Evolutionary conservation across 2,113 vertebrate species (phyloP).

Genomic region (Myrmecophaga tridactyla): DNA sequence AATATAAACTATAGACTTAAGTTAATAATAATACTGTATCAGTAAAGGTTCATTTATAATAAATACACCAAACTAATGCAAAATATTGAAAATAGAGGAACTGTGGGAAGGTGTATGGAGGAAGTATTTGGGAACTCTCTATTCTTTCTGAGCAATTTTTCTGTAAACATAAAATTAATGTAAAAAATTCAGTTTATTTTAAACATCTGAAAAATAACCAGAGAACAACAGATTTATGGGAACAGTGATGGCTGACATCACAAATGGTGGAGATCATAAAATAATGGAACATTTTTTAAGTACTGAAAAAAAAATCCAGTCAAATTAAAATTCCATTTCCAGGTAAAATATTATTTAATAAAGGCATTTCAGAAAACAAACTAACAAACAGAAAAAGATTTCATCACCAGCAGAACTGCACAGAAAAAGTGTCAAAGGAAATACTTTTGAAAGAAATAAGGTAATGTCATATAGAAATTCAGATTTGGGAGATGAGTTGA

Average conservation of each 20-base stretch:
- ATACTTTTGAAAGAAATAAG: background rate
- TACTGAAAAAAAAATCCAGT: background rate
- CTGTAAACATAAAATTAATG: too few relatives aligned
- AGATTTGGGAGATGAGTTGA: background rate
- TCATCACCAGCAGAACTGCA: background rate
- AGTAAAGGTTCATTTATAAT: too few relatives aligned
- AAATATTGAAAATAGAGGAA: too few relatives aligned
- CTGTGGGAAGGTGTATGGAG: too few relatives aligned
- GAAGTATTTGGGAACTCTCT: too few relatives aligned
- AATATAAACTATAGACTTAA: too few relatives aligned
- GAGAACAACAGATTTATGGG: background rate
- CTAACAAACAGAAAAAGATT: too few relatives aligned
- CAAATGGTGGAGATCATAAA: background rate
- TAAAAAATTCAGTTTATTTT: too few relatives aligned
- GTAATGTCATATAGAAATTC: background rate
- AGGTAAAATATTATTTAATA: background rate
- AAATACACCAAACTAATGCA: too few relatives aligned
- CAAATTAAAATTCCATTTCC: background rate
- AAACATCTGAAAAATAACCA: background rate
- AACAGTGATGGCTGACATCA: background rate
- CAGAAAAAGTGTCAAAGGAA: background rate
- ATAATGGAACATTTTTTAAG: too few relatives aligned
- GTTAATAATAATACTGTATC: too few relatives aligned
- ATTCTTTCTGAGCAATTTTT: too few relatives aligned
- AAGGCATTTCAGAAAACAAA: background rate